Evolutionary conservation across 2,888 invertebrate species (phyloP), one percentile per base, ranked within the genome.

Genomic region (Melanargia galathea): DNA sequence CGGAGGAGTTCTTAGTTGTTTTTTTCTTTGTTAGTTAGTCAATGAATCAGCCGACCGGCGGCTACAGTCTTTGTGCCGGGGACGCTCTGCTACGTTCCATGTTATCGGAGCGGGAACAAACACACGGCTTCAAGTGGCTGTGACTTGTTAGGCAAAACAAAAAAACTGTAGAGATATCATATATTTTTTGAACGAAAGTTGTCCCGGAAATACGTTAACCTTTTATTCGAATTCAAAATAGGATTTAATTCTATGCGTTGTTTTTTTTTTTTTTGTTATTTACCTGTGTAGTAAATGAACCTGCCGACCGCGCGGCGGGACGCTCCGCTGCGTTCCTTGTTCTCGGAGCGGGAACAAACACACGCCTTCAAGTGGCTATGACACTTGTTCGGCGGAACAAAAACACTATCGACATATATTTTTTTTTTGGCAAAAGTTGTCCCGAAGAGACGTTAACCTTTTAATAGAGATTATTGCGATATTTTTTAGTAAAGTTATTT

Each of bases 41-140:
- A n/a, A n/a, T n/a, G n/a, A n/a, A n/a, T n/a, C n/a, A n/a, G 63
- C 30, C 24, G 58, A 48, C 46, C 22, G 51, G 16, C 52, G 18
- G 3, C 33, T 30, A n/a, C 30, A 30, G 30, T 35, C 33, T 35
- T 35, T 40, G 55, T 55, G 55, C 26, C 13, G 24, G 20, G 24
- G 16, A 38, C 7, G 40, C 55, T 55, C 55, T 40, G 43, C 35
- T 24, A 24, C 55, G 22, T 16, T 26, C 40, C 55, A 40, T 55
- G 55, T 55, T 54, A 40, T 43, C 26, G 24, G 16, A 11, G 35
- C 40, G n/a, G 6, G 33, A 10, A 11, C 6, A 33, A 33, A 52
- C 20, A 20, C 33, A n/a, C n/a, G 18, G 5, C 51, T 35, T 20
- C 11, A 6, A 33, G 51, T 35, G 35, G 4, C 4, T 18, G 20